Base-by-base conservation (phyloP, 1,140 invertebrate genomes). In the Octopus sinensis region DNA sequence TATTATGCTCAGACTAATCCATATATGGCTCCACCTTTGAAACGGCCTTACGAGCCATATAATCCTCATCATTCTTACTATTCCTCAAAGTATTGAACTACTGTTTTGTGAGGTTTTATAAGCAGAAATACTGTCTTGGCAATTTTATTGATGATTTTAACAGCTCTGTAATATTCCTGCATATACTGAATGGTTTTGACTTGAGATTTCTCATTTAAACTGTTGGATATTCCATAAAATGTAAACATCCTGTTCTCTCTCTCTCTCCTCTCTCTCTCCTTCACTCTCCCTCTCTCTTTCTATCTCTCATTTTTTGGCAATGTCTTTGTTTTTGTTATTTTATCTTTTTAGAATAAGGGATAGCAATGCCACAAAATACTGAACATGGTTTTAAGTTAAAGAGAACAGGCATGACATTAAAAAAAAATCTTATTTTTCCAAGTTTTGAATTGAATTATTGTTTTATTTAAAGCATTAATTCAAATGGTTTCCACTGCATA, bases 11-110 rank as follows among this genome's bases (percentile, higher is more conserved):
- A 77, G 7, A 77, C 43, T 43, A 53, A 77, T 7, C 43, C 76
- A 0, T 77, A 52, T 77, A 51, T 53, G 52, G 76, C 17, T 13
- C 76, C 76, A 6, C 76, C 76, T 23, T 12, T 51, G 6, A 77
- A 77, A 17, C 76, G 76, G 52, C 76, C 76, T 13, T 77, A 77
- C 6, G 76, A 77, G 52, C 76, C 76, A 51, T 77, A 77, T 43
- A 51, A 76, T 2, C 17, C 13, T 17, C 62, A n/a, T 68, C 62
- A n/a, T 13, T 1, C 12, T 68, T 77, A 77, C 52, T 77, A 77
- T 53, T 51, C 76, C 52, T 53, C 76, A 13, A 77, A 53, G 30
- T 77, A 77, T 17, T 77, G 52, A 77, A 6, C 52, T 43, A n/a
- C 30, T 73, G 17, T 73, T 73, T 73, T 43, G 30, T 43, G 6